Evolutionary conservation across 2,888 invertebrate species (phyloP).

Genomic region (Drosophila conformis): DNA sequence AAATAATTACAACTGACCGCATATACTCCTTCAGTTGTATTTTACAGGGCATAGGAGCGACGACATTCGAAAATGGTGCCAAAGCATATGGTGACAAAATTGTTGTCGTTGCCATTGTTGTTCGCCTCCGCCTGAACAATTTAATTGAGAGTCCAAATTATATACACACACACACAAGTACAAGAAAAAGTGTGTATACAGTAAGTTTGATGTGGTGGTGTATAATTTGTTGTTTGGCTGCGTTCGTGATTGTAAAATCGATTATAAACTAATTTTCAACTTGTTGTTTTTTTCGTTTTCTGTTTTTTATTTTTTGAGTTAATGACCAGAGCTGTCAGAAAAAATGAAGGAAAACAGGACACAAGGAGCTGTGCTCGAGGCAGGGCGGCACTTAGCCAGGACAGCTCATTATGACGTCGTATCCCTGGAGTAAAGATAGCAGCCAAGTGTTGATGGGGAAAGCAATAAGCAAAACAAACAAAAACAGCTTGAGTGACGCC

Average conservation of each 20-base stretch:
- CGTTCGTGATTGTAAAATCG: slow-evolving; percentile 81
- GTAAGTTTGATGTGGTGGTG: slow-evolving; percentile 27
- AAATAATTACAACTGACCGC: not conserved
- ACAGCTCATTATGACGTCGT: slow-evolving; percentile 53
- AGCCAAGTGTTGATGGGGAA: slow-evolving; percentile 40
- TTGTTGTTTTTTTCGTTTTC: slow-evolving; percentile 15
- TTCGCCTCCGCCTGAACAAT: slow-evolving; percentile 68
- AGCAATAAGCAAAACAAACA: slow-evolving; percentile 54
- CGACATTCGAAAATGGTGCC: slow-evolving; percentile 57
- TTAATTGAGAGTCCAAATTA: slow-evolving; percentile 79
- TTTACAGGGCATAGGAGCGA: slow-evolving; percentile 29
- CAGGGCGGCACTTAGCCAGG: slow-evolving; percentile 39
- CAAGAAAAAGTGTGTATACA: slow-evolving; percentile 10
- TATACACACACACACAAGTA: slow-evolving; percentile 22
- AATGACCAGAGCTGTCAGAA: slow-evolving; percentile 34
- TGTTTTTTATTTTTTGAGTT: slow-evolving; percentile 21
- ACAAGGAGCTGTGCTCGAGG: slow-evolving; percentile 2
- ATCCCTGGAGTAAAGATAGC: slow-evolving; percentile 41
- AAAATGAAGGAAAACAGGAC: not conserved
- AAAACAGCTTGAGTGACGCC: slow-evolving; percentile 53
- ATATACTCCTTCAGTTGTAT: not conserved
- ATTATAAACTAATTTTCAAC: slow-evolving; percentile 80
- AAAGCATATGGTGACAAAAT: slow-evolving; percentile 80
- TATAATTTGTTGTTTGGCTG: slow-evolving; percentile 52
- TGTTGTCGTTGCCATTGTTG: slow-evolving; percentile 51